Conservation (phyloP, 2,113 vertebrate species). For the Ariopsis seemanni region DNA sequence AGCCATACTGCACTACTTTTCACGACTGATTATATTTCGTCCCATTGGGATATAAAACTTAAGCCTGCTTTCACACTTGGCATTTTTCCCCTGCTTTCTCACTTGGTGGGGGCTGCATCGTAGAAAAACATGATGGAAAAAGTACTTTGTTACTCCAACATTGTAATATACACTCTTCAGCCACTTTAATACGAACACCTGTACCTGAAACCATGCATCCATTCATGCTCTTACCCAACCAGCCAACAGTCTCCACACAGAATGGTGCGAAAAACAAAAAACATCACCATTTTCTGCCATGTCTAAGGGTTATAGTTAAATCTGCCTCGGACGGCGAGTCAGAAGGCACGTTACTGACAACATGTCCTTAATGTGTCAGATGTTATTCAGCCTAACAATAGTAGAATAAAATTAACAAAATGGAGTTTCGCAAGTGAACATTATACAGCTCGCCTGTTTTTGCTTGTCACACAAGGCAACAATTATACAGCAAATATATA, state of each 20-base stretch:
- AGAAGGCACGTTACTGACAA: neutral
- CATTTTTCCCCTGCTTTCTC: neutral
- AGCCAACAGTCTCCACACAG: neutral
- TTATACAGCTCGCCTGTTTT: neutral
- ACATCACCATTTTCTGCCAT: neutral
- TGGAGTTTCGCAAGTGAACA: neutral
- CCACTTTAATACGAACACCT: neutral
- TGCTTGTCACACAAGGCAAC: neutral
- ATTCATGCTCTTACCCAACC: neutral
- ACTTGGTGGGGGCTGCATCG: no score
- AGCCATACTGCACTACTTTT: neutral
- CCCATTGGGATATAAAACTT: constrained; percentile 59
- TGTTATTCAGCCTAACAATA: neutral
- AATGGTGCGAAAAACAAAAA: neutral
- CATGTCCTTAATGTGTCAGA: neutral
- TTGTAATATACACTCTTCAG: neutral
- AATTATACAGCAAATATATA: constrained; percentile 6
- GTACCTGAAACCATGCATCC: neutral
- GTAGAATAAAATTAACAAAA: neutral
- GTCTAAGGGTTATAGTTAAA: neutral
- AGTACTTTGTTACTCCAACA: neutral
- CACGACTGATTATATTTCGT: constrained; percentile 56
- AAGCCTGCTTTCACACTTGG: constrained; percentile 1
- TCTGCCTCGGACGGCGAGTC: neutral
- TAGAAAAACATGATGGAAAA: neutral